A percentile compares a stretch with the other conserved stretches of the same genome.
Conservation (phyloP, 2,888 invertebrate genomes). For the Abrostola tripartita region DNA sequence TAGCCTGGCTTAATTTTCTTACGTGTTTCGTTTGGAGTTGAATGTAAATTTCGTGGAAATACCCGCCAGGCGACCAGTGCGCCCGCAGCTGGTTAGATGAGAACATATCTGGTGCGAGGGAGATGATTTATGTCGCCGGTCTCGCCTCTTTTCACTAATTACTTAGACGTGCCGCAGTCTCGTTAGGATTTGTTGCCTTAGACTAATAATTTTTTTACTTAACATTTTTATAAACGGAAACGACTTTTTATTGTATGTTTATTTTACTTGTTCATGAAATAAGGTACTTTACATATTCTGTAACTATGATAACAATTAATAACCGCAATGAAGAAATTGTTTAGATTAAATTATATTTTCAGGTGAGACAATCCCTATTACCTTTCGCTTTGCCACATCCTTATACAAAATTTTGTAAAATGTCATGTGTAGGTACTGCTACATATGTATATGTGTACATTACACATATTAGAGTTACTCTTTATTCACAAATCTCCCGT, state of each 20-base stretch:
- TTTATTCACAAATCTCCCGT: background rate
- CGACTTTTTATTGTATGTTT: background rate
- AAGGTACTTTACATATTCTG: background rate
- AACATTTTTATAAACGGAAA: conserved; percentile 13
- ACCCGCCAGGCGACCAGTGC: conserved; percentile 19
- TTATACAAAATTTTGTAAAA: too few relatives aligned
- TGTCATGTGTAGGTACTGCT: too few relatives aligned
- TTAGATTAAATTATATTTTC: too few relatives aligned
- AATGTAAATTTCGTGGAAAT: conserved; percentile 48
- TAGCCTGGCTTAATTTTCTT: conserved; percentile 51
- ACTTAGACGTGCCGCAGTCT: conserved; percentile 65
- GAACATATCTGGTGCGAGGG: conserved; percentile 47
- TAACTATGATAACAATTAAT: too few relatives aligned
- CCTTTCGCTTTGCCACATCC: too few relatives aligned
- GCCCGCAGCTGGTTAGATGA: conserved; percentile 14
- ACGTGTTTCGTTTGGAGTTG: conserved; percentile 47
- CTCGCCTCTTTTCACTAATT: conserved; percentile 69
- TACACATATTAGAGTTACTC: too few relatives aligned
- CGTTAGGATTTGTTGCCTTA: conserved; percentile 63
- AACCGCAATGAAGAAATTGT: too few relatives aligned
- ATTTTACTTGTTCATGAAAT: background rate
- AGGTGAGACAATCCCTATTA: too few relatives aligned
- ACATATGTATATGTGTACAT: too few relatives aligned
- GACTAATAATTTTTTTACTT: conserved; percentile 54
- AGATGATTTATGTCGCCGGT: conserved; percentile 68